These are phyloP conservation scores for Hycleus cichorii DNA, from an alignment of 1,140 invertebrate species.

Conservation along the genomic window DNA sequence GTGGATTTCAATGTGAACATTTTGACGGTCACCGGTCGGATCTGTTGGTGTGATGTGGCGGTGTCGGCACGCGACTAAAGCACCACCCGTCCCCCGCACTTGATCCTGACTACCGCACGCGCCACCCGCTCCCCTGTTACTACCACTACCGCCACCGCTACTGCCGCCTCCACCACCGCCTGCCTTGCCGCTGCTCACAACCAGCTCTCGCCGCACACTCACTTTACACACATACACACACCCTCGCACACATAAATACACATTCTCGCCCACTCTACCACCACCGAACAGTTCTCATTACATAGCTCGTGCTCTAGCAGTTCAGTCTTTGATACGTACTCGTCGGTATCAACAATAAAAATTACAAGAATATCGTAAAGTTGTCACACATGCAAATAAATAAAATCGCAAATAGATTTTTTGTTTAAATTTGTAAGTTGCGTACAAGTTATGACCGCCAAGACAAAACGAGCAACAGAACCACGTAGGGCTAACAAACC, in stretches of 20 bases:
- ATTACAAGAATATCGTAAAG: neutral
- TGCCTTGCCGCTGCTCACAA: constrained; percentile 20
- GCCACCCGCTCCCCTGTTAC: constrained; percentile 15
- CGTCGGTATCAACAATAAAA: neutral
- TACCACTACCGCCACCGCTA: constrained; percentile 10
- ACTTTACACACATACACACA: neutral
- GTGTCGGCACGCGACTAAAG: constrained; percentile 43
- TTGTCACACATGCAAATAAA: neutral
- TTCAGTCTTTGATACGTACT: neutral
- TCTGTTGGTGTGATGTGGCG: constrained; percentile 37
- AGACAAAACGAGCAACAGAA: constrained; percentile 34
- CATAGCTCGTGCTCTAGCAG: constrained; percentile 9
- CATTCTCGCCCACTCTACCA: constrained; percentile 11
- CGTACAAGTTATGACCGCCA: constrained; percentile 35
- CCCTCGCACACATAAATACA: neutral
- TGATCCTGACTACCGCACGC: constrained; percentile 20
- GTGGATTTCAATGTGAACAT: constrained; percentile 2
- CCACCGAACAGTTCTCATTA: neutral
- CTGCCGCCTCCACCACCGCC: constrained; percentile 14
- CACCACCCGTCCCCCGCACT: constrained; percentile 21
- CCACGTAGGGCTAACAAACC: constrained; percentile 70
- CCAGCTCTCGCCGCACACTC: constrained; percentile 26
- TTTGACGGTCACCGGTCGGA: constrained; percentile 25
- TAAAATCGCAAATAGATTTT: no score
- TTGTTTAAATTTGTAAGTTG: no score